Evolutionary conservation across 92 coral and sea anemone species (phyloP).

Genomic region (Plumapathes pennacea): DNA sequence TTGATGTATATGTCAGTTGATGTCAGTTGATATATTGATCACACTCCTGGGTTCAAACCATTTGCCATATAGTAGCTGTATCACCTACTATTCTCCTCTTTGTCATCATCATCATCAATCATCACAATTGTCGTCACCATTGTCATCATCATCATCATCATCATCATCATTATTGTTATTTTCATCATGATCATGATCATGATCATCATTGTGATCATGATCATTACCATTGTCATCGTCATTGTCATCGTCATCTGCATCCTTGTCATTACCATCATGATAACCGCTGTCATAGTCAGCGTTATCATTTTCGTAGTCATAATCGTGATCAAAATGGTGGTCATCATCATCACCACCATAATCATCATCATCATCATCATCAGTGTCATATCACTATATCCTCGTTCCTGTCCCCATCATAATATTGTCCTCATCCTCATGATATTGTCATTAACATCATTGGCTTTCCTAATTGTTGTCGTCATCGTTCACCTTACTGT

Average conservation of each 20-base stretch:
- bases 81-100: too few relatives aligned
- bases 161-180: neutral
- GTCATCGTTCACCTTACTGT: neutral
- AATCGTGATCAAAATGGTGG: neutral
- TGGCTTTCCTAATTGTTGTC: neutral
- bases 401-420: neutral
- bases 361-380: too few relatives aligned
- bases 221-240: neutral
- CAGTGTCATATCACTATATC: neutral
- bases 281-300: neutral
- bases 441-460: neutral
- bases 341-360: too few relatives aligned
- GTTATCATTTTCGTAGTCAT: neutral
- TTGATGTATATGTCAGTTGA: neutral
- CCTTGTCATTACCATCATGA: neutral
- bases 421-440: neutral
- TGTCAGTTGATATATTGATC: neutral
- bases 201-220: neutral
- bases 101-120: neutral
- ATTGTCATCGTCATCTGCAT: neutral
- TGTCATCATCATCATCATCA: slow-evolving; percentile 3
- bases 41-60: too few relatives aligned
- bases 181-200: neutral
- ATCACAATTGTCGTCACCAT: neutral
- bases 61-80: too few relatives aligned